A percentile compares a stretch with the other conserved stretches of the same genome.
phyloP scores from a whole-genome alignment of 2,888 invertebrate genomes.

The Oxytorus armatus region DNA sequence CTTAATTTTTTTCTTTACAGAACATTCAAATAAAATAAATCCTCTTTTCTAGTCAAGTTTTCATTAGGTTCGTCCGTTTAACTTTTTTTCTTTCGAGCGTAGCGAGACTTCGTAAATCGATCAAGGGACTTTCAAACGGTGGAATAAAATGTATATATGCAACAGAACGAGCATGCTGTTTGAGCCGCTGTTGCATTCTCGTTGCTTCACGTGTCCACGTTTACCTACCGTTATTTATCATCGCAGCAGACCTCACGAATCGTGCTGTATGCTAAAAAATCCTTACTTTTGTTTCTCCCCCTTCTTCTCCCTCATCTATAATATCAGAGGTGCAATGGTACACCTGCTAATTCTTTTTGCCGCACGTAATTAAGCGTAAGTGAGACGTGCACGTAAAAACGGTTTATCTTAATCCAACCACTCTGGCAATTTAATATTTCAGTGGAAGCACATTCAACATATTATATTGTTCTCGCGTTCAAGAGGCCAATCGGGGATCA shows the following conservation, averaged over 20 bases:
- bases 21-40: too few relatives aligned
- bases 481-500: conserved; percentile 10
- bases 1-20: too few relatives aligned
- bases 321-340: conserved; percentile 17
- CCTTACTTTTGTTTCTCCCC: conserved; percentile 3
- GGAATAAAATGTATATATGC: neutral
- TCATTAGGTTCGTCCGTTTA: too few relatives aligned
- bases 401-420: neutral
- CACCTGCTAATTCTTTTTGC: conserved; percentile 34
- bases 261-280: conserved; percentile 32
- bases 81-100: too few relatives aligned
- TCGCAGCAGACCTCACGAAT: too few relatives aligned
- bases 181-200: conserved; percentile 29
- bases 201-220: conserved; percentile 34
- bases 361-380: conserved; percentile 25
- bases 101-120: too few relatives aligned
- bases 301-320: neutral
- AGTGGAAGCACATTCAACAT: conserved; percentile 4
- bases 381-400: conserved; percentile 19
- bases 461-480: neutral
- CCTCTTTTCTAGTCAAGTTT: too few relatives aligned
- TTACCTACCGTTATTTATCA: conserved; percentile 44
- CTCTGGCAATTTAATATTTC: conserved; percentile 14
- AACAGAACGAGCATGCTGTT: conserved; percentile 6
- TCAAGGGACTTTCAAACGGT: too few relatives aligned